A percentile compares a stretch with the other conserved stretches of the same genome.
Evolutionary conservation across 2,113 vertebrate species (phyloP).

Genomic region (Capreolus pygargus): DNA sequence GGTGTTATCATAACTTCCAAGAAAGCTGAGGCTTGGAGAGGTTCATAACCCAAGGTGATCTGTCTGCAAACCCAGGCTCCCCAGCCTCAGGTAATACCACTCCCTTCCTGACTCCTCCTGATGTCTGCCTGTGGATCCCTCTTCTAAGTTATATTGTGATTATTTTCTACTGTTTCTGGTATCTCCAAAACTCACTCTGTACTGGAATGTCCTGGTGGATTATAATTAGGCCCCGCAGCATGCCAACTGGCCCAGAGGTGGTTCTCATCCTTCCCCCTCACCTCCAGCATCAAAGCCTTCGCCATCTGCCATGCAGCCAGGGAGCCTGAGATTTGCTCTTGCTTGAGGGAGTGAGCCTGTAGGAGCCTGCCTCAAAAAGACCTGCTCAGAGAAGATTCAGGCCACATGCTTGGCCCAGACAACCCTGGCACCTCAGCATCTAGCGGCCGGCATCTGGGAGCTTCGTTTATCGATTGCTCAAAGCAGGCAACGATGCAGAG

Average conservation of each 20-base stretch:
- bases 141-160: neutral
- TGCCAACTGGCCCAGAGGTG: neutral
- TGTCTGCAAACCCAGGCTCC: neutral
- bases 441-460: neutral
- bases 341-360: neutral
- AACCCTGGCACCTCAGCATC: neutral
- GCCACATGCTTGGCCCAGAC: accelerated
- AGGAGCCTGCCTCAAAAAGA: neutral
- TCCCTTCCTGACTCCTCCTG: neutral
- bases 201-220: neutral
- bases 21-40: neutral
- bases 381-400: neutral
- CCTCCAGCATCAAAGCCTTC: neutral
- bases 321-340: neutral
- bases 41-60: neutral
- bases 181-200: neutral
- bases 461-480: neutral
- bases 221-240: neutral
- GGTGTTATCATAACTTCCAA: neutral
- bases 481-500: neutral
- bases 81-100: too few species aligned
- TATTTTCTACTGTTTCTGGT: neutral
- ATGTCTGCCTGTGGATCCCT: neutral
- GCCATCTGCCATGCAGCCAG: neutral
- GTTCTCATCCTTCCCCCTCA: neutral